A percentile compares a stretch with the other conserved stretches of the same genome.
Conservation (phyloP, 2,888 invertebrate species). For the Pyralis farinalis region DNA sequence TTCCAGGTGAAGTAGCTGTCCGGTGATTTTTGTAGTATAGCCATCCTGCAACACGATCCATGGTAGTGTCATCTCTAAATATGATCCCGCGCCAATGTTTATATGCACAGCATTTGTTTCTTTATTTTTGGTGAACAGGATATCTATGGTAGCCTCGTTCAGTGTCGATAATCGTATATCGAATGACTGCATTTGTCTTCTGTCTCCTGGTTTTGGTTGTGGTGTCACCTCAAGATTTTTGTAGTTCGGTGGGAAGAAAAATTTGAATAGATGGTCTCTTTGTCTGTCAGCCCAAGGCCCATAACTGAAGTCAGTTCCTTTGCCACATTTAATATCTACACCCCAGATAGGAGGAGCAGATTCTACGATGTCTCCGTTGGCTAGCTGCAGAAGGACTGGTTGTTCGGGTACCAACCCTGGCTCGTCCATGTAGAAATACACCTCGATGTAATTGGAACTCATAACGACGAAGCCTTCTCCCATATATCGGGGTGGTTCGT, state of each 20-base stretch:
- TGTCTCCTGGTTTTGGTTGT: constrained; percentile 92
- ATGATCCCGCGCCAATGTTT: constrained; percentile 96
- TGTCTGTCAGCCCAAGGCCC: constrained; percentile 99
- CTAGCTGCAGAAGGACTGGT: constrained; percentile 92
- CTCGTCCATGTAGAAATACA: constrained; percentile 99
- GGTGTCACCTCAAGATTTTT: constrained; percentile 89
- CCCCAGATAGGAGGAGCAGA: constrained; percentile 97
- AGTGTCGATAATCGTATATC: constrained; percentile 95
- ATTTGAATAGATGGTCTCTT: constrained; percentile 95
- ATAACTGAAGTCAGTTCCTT: constrained; percentile 97
- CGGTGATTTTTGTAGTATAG: constrained; percentile 94
- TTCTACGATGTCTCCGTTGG: constrained; percentile 96
- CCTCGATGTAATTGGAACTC: constrained; percentile 96
- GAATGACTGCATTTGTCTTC: constrained; percentile 93
- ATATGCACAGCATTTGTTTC: constrained; percentile 99
- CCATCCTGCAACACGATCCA: constrained; percentile 95
- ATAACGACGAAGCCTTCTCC: constrained; percentile 98
- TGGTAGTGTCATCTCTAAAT: constrained; percentile 97
- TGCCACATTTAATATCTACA: constrained; percentile 96
- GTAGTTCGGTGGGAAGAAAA: constrained; percentile 96
- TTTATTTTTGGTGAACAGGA: constrained; percentile 95
- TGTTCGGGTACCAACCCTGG: constrained; percentile 95
- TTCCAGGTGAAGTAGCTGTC: constrained; percentile 96
- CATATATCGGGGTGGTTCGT: constrained; percentile 97
- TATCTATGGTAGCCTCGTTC: constrained; percentile 96